Evolutionary conservation across 2,888 invertebrate species (phyloP).

Genomic region (Ophion ventricosus): DNA sequence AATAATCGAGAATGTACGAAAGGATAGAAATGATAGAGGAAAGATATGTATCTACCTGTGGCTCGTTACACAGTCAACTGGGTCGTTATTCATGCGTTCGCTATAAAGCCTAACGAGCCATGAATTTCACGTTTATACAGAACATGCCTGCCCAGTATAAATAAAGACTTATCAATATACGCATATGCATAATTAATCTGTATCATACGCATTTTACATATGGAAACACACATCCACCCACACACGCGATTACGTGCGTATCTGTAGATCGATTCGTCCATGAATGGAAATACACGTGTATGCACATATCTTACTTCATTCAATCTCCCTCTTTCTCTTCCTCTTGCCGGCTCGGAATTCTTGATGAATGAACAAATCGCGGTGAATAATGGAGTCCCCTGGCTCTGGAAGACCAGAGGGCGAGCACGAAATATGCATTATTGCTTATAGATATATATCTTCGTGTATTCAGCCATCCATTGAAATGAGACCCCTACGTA

Average conservation of each 20-base stretch:
- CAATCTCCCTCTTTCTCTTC: constrained; percentile 23
- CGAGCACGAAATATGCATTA: constrained; percentile 12
- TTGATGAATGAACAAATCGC: constrained; percentile 58
- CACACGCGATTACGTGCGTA: neutral
- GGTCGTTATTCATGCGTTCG: constrained; percentile 62
- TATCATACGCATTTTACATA: constrained; percentile 10
- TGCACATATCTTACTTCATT: constrained; percentile 48
- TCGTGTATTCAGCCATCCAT: neutral
- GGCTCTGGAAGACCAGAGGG: constrained; percentile 31
- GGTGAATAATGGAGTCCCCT: constrained; percentile 63
- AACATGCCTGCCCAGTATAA: constrained; percentile 53
- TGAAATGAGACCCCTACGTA: neutral
- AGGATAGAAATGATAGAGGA: constrained; percentile 44
- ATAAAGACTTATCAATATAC: constrained; percentile 50
- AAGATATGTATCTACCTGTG: constrained; percentile 25
- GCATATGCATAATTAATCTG: constrained; percentile 22
- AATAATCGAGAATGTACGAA: constrained; percentile 21
- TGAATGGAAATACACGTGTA: constrained; percentile 1
- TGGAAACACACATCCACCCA: neutral
- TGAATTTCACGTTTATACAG: constrained; percentile 39
- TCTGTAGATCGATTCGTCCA: neutral
- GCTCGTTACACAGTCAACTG: constrained; percentile 60
- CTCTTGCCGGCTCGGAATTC: constrained; percentile 53
- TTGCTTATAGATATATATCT: neutral
- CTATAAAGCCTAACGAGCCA: constrained; percentile 67